phyloP scores from a whole-genome alignment of 2,888 invertebrate genomes.

The Ormyrus thymus region DNA sequence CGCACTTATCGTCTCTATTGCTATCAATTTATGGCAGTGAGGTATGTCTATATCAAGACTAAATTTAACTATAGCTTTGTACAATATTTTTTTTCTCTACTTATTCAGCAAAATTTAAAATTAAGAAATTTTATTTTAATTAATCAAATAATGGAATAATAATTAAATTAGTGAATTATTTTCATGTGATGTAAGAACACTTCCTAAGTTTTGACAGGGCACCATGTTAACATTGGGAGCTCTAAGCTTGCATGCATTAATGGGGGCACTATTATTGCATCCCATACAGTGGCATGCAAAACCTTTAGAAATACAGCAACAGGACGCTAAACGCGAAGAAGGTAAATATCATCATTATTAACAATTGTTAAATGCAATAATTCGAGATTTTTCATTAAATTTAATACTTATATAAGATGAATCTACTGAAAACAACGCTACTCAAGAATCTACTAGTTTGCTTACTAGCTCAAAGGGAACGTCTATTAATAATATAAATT shows the following conservation, averaged over 20 bases:
- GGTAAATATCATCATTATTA: neutral
- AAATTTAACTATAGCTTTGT: neutral
- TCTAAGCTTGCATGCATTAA: slow-evolving; percentile 79
- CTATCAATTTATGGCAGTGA: slow-evolving; percentile 78
- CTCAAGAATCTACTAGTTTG: slow-evolving; percentile 1
- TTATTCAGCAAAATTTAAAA: neutral
- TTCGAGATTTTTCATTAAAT: too few species aligned
- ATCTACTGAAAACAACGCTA: neutral
- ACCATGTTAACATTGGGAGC: slow-evolving; percentile 80
- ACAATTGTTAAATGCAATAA: too few species aligned
- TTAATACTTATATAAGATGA: neutral
- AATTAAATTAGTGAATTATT: too few species aligned
- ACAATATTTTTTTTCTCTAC: neutral
- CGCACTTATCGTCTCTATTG: slow-evolving; percentile 78
- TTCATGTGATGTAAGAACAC: slow-evolving; percentile 38
- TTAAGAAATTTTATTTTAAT: neutral
- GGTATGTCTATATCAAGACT: slow-evolving; percentile 59
- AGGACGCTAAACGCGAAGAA: slow-evolving; percentile 18
- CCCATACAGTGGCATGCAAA: slow-evolving; percentile 83
- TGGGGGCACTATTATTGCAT: slow-evolving; percentile 80
- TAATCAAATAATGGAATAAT: neutral
- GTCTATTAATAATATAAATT: neutral
- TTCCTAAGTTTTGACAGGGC: slow-evolving; percentile 71
- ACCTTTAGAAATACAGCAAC: slow-evolving; percentile 54
- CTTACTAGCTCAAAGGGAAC: slow-evolving; percentile 51